phyloP scores from a whole-genome alignment of 2,888 invertebrate species.

The Erebia palarica region DNA sequence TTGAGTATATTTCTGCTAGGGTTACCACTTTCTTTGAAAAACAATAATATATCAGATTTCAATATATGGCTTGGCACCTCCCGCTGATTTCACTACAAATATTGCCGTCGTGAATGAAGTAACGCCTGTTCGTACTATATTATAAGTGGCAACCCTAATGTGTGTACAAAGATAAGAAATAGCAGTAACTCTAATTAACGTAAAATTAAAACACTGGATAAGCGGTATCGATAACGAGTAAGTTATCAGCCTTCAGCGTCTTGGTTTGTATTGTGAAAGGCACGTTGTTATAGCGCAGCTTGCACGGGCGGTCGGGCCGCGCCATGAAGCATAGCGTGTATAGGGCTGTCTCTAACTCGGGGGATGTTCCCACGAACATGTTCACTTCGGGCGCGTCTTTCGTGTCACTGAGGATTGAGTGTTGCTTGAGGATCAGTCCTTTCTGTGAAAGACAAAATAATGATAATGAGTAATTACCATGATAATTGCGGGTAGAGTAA shows the following conservation, averaged over 20 bases:
- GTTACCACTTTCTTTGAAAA: background rate
- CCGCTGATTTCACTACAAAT: too few species aligned
- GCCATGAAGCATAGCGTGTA: slow-evolving; percentile 94
- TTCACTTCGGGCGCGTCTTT: slow-evolving; percentile 90
- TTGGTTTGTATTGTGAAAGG: slow-evolving; percentile 74
- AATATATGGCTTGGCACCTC: too few species aligned
- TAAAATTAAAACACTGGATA: slow-evolving; percentile 53
- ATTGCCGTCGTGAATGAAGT: too few species aligned
- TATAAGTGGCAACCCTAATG: slow-evolving; percentile 1
- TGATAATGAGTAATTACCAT: too few species aligned
- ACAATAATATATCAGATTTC: background rate
- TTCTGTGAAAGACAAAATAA: slow-evolving; percentile 82
- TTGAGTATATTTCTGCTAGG: background rate
- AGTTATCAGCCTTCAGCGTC: slow-evolving; percentile 65
- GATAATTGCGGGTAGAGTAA: too few species aligned
- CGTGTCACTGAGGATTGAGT: slow-evolving; percentile 86
- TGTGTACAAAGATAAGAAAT: background rate
- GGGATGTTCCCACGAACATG: slow-evolving; percentile 93
- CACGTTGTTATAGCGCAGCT: slow-evolving; percentile 77
- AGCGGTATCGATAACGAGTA: slow-evolving; percentile 69
- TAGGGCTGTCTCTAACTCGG: slow-evolving; percentile 94
- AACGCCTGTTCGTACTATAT: too few species aligned
- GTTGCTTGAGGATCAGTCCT: slow-evolving; percentile 88
- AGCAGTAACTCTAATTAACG: slow-evolving; percentile 3
- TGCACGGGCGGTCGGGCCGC: slow-evolving; percentile 89